Evolutionary conservation across 2,888 invertebrate genomes (phyloP).

Genomic region (Cryptus armator): DNA sequence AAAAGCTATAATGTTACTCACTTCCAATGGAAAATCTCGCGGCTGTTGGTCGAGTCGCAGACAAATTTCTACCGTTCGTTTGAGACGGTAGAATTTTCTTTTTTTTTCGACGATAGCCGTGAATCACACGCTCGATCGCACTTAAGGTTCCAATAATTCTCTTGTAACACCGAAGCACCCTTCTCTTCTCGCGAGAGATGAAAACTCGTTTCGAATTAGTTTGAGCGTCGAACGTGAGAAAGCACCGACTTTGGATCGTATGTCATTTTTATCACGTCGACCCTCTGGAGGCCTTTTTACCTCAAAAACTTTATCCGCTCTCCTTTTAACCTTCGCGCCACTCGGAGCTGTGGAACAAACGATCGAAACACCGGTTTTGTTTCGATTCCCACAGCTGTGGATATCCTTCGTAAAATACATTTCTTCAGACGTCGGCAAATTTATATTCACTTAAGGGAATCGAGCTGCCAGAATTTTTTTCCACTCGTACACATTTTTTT

Average conservation of each 20-base stretch:
- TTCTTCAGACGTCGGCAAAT: constrained; percentile 14
- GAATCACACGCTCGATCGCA: not conserved
- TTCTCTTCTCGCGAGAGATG: not conserved
- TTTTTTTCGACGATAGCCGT: not conserved
- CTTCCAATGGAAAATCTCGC: no score
- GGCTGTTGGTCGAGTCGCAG: no score
- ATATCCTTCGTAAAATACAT: not conserved
- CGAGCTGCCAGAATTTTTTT: not conserved
- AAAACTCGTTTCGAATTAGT: constrained; percentile 11
- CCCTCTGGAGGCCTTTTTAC: not conserved
- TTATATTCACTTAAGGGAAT: constrained; percentile 40
- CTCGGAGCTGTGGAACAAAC: not conserved
- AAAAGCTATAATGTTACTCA: no score
- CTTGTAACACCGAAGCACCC: not conserved
- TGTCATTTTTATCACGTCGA: constrained; percentile 32
- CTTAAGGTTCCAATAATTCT: constrained; percentile 35
- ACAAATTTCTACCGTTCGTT: no score
- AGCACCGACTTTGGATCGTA: constrained; percentile 12
- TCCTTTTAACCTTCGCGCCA: not conserved
- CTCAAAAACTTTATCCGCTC: not conserved
- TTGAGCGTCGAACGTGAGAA: constrained; percentile 22
- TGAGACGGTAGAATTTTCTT: no score
- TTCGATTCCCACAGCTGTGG: constrained; percentile 8
- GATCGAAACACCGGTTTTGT: constrained; percentile 3
- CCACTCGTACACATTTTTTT: not conserved